Conservation (phyloP, 1,140 invertebrate genomes). For the Drosophila repletoides region DNA sequence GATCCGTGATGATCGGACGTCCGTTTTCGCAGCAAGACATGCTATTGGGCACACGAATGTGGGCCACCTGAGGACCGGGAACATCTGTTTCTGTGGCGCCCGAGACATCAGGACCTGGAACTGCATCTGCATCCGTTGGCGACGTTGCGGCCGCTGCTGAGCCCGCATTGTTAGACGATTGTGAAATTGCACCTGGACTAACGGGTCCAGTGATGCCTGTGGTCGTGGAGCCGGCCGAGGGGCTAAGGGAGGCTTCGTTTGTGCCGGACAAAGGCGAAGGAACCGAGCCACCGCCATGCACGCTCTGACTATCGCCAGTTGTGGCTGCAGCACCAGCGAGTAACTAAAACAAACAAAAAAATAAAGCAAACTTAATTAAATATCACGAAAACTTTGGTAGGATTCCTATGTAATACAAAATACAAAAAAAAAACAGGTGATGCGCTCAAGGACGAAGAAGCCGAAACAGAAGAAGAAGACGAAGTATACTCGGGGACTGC, state of each 20-base stretch:
- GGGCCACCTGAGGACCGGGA: conserved; percentile 31
- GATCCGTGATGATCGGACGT: conserved; percentile 96
- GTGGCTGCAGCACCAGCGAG: conserved; percentile 61
- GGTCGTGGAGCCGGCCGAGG: conserved; percentile 85
- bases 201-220: conserved; percentile 85
- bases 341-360: conserved; percentile 35
- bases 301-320: conserved; percentile 60
- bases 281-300: conserved; percentile 59
- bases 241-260: conserved; percentile 84
- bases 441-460: conserved; percentile 34
- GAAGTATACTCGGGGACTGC: conserved; percentile 27
- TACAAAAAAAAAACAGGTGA: conserved; percentile 54
- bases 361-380: conserved; percentile 15
- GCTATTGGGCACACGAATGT: conserved; percentile 82
- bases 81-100: conserved; percentile 60
- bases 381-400: conserved; percentile 37
- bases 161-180: conserved; percentile 83
- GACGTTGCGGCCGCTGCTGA: conserved; percentile 29
- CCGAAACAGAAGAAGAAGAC: neutral
- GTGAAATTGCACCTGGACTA: conserved; percentile 88
- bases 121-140: conserved; percentile 72
- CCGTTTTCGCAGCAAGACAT: conserved; percentile 95
- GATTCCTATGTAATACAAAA: conserved; percentile 19
- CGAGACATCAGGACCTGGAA: conserved; percentile 82
- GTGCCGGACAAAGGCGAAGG: conserved; percentile 84